Conservation (phyloP, 2,888 invertebrate species). For the Cynaeus angustus region DNA sequence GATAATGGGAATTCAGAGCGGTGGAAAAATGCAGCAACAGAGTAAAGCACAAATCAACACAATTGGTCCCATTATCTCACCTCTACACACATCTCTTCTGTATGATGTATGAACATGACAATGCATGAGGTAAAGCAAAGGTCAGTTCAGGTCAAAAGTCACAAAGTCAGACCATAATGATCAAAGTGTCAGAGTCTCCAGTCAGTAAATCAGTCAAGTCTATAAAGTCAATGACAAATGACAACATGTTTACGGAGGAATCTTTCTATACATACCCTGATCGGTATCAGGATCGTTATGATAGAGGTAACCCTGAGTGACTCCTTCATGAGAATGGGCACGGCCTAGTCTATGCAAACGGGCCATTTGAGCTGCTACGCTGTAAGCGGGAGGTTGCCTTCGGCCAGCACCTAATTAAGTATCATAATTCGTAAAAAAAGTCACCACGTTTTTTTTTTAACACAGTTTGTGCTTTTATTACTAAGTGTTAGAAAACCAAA, state of each 20-base stretch:
- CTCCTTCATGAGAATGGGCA: slow-evolving; percentile 91
- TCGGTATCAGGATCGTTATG: slow-evolving; percentile 74
- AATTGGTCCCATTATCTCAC: slow-evolving; percentile 14
- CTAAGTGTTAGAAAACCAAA: not conserved
- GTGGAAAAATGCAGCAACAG: not conserved
- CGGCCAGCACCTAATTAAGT: slow-evolving; percentile 66
- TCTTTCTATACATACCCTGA: slow-evolving; percentile 68
- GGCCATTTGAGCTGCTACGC: slow-evolving; percentile 90
- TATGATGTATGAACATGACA: slow-evolving; percentile 53
- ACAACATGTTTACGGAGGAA: slow-evolving; percentile 43
- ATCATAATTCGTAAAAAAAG: slow-evolving; percentile 10
- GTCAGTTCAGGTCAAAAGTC: slow-evolving; percentile 51
- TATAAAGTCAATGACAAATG: slow-evolving; percentile 46
- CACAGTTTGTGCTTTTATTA: not conserved
- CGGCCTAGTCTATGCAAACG: slow-evolving; percentile 86
- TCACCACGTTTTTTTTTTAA: not conserved
- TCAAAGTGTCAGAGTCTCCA: slow-evolving; percentile 67
- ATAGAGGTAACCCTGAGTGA: slow-evolving; percentile 84
- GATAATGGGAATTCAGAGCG: slow-evolving; percentile 4
- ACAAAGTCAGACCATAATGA: slow-evolving; percentile 66
- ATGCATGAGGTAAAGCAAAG: slow-evolving; percentile 47
- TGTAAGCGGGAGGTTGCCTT: slow-evolving; percentile 88
- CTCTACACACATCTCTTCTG: slow-evolving; percentile 40
- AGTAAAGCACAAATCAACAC: not conserved
- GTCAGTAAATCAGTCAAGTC: slow-evolving; percentile 45